These are phyloP conservation scores for Apotomis capreana DNA, from an alignment of 2,888 invertebrate species.

Conservation along the genomic window DNA sequence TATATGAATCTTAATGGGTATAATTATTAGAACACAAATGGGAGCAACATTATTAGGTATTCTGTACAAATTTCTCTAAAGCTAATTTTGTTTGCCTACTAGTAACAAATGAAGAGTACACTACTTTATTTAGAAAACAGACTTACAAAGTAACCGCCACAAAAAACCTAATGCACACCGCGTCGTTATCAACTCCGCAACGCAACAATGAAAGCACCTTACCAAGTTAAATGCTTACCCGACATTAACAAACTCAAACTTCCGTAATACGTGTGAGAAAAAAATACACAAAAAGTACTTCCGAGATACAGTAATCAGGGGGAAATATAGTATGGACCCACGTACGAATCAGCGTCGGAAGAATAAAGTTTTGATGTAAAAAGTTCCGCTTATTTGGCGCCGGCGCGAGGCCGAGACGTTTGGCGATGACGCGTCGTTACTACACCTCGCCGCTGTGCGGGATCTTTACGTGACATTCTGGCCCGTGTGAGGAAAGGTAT, in stretches of 20 bases:
- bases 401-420: slow-evolving; percentile 18
- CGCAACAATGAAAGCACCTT: slow-evolving; percentile 9
- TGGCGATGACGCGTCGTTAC: slow-evolving; percentile 28
- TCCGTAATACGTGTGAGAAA: slow-evolving; percentile 11
- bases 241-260: slow-evolving; percentile 20
- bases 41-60: too few relatives aligned
- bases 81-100: too few relatives aligned
- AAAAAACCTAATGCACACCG: slow-evolving; percentile 17
- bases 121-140: slow-evolving; percentile 1
- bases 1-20: too few relatives aligned
- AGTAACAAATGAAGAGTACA: not conserved
- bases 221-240: slow-evolving; percentile 23
- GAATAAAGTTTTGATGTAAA: slow-evolving; percentile 84
- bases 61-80: too few relatives aligned
- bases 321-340: slow-evolving; percentile 72
- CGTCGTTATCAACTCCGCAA: slow-evolving; percentile 19
- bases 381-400: slow-evolving; percentile 78
- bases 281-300: slow-evolving; percentile 47
- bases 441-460: not conserved
- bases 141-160: not conserved
- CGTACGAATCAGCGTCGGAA: slow-evolving; percentile 75
- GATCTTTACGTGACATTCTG: slow-evolving; percentile 22
- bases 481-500: slow-evolving; percentile 13
- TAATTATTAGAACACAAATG: too few relatives aligned
- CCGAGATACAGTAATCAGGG: slow-evolving; percentile 71